Evolutionary conservation across 1,140 invertebrate genomes (phyloP).

Genomic region (Cyclargus thomasi): DNA sequence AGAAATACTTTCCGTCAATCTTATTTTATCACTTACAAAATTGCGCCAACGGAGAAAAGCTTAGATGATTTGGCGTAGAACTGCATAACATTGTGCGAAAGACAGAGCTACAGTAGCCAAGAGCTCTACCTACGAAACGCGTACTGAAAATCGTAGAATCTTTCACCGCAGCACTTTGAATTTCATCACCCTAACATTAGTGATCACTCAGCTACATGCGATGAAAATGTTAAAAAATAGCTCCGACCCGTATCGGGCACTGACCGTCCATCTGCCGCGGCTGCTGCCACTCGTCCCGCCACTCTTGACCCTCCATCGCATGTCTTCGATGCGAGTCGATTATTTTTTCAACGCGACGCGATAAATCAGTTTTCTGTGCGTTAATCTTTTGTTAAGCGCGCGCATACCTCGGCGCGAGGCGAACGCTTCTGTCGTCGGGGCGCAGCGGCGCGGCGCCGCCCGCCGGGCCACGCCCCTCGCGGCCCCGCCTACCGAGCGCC

Average conservation of each 20-base stretch:
- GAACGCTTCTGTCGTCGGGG: slow-evolving; percentile 65
- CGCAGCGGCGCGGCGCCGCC: slow-evolving; percentile 32
- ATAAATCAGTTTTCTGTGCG: slow-evolving; percentile 68
- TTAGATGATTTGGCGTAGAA: neutral
- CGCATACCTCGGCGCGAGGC: slow-evolving; percentile 54
- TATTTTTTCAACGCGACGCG: slow-evolving; percentile 69
- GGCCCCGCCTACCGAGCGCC: slow-evolving; percentile 27
- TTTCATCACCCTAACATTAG: slow-evolving; percentile 21
- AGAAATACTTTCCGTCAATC: too few relatives aligned
- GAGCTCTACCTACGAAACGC: neutral
- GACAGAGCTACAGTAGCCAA: neutral
- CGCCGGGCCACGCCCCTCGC: slow-evolving; percentile 49
- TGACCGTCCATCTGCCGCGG: slow-evolving; percentile 63
- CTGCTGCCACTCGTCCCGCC: slow-evolving; percentile 66
- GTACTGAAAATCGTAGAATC: slow-evolving; percentile 3
- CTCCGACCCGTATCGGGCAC: slow-evolving; percentile 32
- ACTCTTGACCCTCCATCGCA: slow-evolving; percentile 69
- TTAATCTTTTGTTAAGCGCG: slow-evolving; percentile 56
- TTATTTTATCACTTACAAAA: neutral
- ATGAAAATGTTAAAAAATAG: slow-evolving; percentile 23
- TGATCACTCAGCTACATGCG: slow-evolving; percentile 20
- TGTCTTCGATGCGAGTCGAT: slow-evolving; percentile 48
- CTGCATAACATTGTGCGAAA: neutral
- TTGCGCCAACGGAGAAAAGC: neutral
- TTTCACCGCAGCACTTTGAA: slow-evolving; percentile 18